A percentile compares a stretch with the other conserved stretches of the same genome.
Conservation (phyloP, 2,113 vertebrate genomes). For the Tragelaphus buxtoni region DNA sequence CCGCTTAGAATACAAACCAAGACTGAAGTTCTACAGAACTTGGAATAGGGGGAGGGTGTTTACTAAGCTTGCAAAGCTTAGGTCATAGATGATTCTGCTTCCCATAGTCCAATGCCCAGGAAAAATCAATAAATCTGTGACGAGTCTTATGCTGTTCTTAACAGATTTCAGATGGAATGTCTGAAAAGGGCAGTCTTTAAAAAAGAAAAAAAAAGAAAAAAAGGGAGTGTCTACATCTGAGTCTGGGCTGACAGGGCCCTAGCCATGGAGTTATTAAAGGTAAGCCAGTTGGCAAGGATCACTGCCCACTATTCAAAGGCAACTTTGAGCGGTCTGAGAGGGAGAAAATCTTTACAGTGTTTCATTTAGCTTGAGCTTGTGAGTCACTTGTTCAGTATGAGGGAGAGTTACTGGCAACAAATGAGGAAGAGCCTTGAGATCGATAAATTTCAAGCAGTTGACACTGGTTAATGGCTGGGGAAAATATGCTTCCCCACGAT, state of each 20-base stretch:
- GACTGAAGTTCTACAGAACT: neutral
- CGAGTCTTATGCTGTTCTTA: slow-evolving; percentile 24
- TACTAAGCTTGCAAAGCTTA: neutral
- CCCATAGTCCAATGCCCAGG: slow-evolving; percentile 31
- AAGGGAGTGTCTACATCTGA: neutral
- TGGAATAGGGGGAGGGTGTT: neutral
- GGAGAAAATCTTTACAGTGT: slow-evolving; percentile 41
- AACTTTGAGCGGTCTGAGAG: neutral
- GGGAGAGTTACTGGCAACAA: slow-evolving; percentile 42
- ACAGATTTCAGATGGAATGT: slow-evolving; percentile 53
- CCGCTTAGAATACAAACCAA: neutral
- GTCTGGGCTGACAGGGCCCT: neutral
- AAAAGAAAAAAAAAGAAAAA: neutral
- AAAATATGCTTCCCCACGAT: neutral
- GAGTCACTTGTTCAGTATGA: slow-evolving; percentile 45
- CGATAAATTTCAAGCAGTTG: slow-evolving; percentile 30
- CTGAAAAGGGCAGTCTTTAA: slow-evolving; percentile 35
- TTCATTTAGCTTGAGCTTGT: slow-evolving; percentile 22
- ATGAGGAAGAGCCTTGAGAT: slow-evolving; percentile 15
- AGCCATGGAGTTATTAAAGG: neutral
- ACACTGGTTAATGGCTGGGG: neutral
- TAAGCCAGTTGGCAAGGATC: slow-evolving; percentile 7
- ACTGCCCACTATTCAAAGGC: slow-evolving; percentile 15
- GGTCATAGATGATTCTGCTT: slow-evolving; percentile 25
- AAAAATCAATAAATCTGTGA: slow-evolving; percentile 61